Percentiles rank a stretch among this genome's conserved stretches.
These are phyloP conservation scores for Spea multiplicata DNA, from an alignment of 2,113 vertebrate genomes.

Conservation along the genomic window DNA sequence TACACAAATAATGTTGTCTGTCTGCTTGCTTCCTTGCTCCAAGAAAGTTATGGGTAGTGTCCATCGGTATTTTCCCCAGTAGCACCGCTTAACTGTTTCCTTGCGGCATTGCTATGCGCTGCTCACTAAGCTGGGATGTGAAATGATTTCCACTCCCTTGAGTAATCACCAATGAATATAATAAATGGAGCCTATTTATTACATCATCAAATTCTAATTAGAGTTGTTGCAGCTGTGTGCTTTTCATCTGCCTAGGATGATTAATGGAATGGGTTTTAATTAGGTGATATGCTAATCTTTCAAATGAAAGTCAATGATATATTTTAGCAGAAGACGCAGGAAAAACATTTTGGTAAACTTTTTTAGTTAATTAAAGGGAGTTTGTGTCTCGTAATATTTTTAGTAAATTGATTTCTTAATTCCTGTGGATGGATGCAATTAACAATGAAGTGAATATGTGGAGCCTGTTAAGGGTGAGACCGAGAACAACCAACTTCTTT, in stretches of 20 bases:
- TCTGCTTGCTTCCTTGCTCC: too few relatives aligned
- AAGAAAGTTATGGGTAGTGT: too few relatives aligned
- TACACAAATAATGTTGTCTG: too few relatives aligned
- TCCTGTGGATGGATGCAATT: not conserved
- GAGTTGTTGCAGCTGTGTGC: constrained; percentile 43
- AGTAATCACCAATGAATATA: constrained; percentile 38
- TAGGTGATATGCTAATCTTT: constrained; percentile 44
- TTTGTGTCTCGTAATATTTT: not conserved
- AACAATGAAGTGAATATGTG: not conserved
- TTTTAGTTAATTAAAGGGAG: not conserved
- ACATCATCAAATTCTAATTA: constrained; percentile 47
- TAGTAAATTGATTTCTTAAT: not conserved
- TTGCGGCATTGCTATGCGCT: not conserved
- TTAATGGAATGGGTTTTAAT: constrained; percentile 47
- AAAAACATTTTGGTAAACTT: not conserved
- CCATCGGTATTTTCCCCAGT: too few relatives aligned
- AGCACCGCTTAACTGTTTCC: too few relatives aligned
- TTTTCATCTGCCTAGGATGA: constrained; percentile 44
- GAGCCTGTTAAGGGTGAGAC: too few relatives aligned
- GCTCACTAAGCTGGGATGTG: not conserved
- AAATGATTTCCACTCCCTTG: constrained; percentile 18
- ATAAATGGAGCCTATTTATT: constrained; percentile 46
- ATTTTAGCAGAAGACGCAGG: constrained; percentile 1
- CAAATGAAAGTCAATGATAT: constrained; percentile 43
- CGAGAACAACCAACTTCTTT: too few relatives aligned